These are phyloP conservation scores for Ictidomys tridecemlineatus DNA, from an alignment of 2,113 vertebrate species.

Conservation along the genomic window DNA sequence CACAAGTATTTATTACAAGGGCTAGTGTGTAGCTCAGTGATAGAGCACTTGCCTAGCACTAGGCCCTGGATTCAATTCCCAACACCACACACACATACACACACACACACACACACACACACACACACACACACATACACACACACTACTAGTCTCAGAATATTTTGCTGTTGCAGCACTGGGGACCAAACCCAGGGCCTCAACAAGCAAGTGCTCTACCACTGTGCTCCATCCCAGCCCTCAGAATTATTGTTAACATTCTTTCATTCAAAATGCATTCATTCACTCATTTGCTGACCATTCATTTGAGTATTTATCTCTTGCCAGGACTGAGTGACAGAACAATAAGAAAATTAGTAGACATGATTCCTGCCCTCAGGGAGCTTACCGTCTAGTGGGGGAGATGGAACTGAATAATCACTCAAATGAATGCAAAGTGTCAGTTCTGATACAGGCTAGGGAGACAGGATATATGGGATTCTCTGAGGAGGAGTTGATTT, in stretches of 20 bases:
- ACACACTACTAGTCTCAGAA: not conserved
- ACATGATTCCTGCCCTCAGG: not conserved
- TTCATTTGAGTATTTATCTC: not conserved
- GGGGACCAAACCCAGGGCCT: not conserved
- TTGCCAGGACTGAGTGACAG: not conserved
- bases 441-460: not conserved
- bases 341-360: not conserved
- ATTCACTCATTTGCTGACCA: not conserved
- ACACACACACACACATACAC: not conserved
- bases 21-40: not conserved
- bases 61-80: too few relatives aligned
- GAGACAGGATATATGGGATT: not conserved
- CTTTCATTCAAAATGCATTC: not conserved
- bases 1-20: not conserved
- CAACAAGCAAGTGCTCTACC: not conserved
- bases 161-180: not conserved
- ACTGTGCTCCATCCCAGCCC: not conserved
- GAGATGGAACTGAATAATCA: not conserved
- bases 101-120: not conserved
- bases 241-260: slow-evolving; percentile 13
- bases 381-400: not conserved
- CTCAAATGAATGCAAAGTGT: not conserved
- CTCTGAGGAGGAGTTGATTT: not conserved
- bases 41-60: not conserved
- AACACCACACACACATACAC: not conserved